Conservation (phyloP, 2,888 invertebrate species). For the Cremastinae sp. region DNA sequence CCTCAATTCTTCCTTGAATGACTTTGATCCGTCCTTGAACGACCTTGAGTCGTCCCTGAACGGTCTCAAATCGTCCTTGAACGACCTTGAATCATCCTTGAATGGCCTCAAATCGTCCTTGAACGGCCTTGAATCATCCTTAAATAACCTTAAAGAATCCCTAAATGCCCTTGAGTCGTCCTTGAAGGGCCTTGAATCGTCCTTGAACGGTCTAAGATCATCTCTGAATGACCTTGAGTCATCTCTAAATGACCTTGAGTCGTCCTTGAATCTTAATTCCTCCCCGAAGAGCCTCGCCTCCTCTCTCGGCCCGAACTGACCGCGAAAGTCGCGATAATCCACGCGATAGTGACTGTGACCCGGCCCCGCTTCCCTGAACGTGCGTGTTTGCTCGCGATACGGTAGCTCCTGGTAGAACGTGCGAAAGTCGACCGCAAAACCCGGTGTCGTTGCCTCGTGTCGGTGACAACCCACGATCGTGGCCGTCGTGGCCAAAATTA, state of each 20-base stretch:
- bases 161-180: constrained; percentile 26
- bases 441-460: constrained; percentile 47
- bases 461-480: constrained; percentile 64
- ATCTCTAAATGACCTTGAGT: constrained; percentile 44
- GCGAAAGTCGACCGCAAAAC: constrained; percentile 64
- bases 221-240: constrained; percentile 34
- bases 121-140: constrained; percentile 41
- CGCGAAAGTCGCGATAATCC: constrained; percentile 36
- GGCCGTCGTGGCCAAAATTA: constrained; percentile 65
- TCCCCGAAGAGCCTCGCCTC: constrained; percentile 33
- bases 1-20: constrained; percentile 29
- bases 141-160: constrained; percentile 53
- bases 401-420: constrained; percentile 63
- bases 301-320: constrained; percentile 15
- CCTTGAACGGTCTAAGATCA: constrained; percentile 40
- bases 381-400: constrained; percentile 54
- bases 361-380: constrained; percentile 40
- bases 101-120: constrained; percentile 44
- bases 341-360: constrained; percentile 58
- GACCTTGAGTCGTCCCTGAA: constrained; percentile 24
- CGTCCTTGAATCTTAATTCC: constrained; percentile 51
- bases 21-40: constrained; percentile 55
- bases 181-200: constrained; percentile 48
- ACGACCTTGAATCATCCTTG: constrained; percentile 53
- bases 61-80: constrained; percentile 50